Percentiles rank a stretch among this genome's conserved stretches.
Conservation (phyloP, 2,888 invertebrate species). For the Dexiosoma caninum region DNA sequence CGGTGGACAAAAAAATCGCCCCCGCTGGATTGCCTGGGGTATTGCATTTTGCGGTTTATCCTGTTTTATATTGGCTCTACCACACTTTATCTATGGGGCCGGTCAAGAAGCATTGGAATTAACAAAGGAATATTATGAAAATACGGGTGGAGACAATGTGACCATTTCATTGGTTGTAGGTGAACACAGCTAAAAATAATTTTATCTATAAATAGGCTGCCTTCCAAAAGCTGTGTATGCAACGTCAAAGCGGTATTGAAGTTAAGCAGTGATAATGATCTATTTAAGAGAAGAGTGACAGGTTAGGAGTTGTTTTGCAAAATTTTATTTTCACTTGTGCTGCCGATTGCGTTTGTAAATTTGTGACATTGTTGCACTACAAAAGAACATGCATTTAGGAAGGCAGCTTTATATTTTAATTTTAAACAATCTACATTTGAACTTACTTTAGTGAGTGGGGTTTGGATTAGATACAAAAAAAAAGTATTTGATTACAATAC, state of each 20-base stretch:
- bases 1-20: constrained; percentile 83
- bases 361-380: too few species aligned
- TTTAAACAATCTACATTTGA: constrained; percentile 1
- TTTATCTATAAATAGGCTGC: too few species aligned
- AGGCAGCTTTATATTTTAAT: neutral
- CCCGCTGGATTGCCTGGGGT: constrained; percentile 83
- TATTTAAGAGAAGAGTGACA: too few species aligned
- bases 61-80: constrained; percentile 81
- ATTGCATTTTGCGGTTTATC: constrained; percentile 81
- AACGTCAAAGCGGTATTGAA: too few species aligned
- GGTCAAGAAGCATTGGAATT: constrained; percentile 78
- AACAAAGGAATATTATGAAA: constrained; percentile 76
- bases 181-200: constrained; percentile 55
- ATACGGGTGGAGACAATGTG: constrained; percentile 52
- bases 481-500: constrained; percentile 24
- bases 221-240: too few species aligned
- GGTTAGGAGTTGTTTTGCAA: too few species aligned
- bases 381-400: neutral
- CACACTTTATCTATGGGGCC: constrained; percentile 82
- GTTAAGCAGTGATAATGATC: too few species aligned
- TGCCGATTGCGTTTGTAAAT: too few species aligned
- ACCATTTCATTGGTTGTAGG: constrained; percentile 69
- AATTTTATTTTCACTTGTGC: neutral
- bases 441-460: constrained; percentile 36
- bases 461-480: neutral